Evolutionary conservation across 2,113 vertebrate species (phyloP).

Genomic region (Pelecanoides urinatrix): DNA sequence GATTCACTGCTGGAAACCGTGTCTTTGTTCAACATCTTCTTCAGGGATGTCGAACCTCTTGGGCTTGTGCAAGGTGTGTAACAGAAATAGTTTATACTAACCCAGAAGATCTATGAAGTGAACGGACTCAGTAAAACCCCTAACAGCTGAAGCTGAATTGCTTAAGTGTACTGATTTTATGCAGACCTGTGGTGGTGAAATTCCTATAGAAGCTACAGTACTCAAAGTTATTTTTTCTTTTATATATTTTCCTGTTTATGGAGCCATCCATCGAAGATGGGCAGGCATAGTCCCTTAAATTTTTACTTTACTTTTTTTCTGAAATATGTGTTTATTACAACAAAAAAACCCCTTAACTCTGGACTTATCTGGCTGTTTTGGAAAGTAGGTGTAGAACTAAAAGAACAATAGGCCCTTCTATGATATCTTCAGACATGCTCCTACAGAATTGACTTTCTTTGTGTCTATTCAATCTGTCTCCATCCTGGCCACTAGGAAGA

Average conservation of each 20-base stretch:
- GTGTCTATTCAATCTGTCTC: neutral
- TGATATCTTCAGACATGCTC: neutral
- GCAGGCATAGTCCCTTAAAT: neutral
- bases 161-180: neutral
- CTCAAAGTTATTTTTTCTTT: neutral
- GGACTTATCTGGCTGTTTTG: neutral
- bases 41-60: accelerated
- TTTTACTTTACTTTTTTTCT: neutral
- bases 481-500: neutral
- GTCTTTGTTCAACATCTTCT: neutral
- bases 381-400: neutral
- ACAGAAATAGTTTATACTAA: neutral
- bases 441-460: neutral
- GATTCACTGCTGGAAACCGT: neutral
- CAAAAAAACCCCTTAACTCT: neutral
- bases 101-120: neutral
- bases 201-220: neutral
- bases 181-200: neutral
- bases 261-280: neutral
- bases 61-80: accelerated
- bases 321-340: neutral
- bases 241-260: neutral
- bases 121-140: neutral
- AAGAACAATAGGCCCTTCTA: neutral
- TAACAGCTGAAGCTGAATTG: neutral